A percentile compares a stretch with the other conserved stretches of the same genome.
Conservation (phyloP, 2,113 vertebrate species). For the Peucedramus taeniatus region DNA sequence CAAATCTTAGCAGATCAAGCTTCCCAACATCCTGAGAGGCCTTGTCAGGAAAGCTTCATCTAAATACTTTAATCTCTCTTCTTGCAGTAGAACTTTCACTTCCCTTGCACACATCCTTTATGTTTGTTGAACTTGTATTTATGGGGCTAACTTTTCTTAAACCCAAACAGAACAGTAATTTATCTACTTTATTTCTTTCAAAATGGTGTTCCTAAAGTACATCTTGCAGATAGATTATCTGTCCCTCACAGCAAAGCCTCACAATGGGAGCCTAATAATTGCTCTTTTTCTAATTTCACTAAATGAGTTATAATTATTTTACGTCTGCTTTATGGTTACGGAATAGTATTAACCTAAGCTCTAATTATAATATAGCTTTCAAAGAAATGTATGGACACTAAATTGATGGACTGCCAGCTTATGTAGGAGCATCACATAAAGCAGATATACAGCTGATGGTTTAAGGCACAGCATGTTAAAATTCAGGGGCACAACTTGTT, state of each 20-base stretch:
- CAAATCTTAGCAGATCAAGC: neutral
- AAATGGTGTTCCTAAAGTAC: conserved; percentile 78
- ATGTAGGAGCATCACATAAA: conserved; percentile 76
- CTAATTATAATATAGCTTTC: conserved; percentile 81
- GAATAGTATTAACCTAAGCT: conserved; percentile 82
- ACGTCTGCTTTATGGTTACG: conserved; percentile 83
- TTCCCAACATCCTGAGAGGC: conserved; percentile 11
- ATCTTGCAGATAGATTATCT: conserved; percentile 81
- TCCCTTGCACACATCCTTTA: conserved; percentile 10
- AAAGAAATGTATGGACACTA: conserved; percentile 79
- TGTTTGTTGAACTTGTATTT: conserved; percentile 59
- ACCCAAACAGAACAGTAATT: conserved; percentile 73
- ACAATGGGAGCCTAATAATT: conserved; percentile 86
- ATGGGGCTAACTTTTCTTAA: conserved; percentile 58
- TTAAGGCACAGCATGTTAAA: conserved; percentile 69
- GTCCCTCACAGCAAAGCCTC: conserved; percentile 82
- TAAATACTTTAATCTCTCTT: conserved; percentile 48
- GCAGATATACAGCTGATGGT: conserved; percentile 76
- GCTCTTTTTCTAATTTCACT: conserved; percentile 83
- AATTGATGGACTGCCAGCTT: conserved; percentile 79
- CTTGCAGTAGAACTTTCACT: conserved; percentile 40
- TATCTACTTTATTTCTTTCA: conserved; percentile 80
- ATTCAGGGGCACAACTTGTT: conserved; percentile 74
- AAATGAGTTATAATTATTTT: conserved; percentile 89
- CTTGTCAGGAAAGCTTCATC: neutral